Conservation (phyloP, 1,140 invertebrate species). For the Scaptomyza graminum region DNA sequence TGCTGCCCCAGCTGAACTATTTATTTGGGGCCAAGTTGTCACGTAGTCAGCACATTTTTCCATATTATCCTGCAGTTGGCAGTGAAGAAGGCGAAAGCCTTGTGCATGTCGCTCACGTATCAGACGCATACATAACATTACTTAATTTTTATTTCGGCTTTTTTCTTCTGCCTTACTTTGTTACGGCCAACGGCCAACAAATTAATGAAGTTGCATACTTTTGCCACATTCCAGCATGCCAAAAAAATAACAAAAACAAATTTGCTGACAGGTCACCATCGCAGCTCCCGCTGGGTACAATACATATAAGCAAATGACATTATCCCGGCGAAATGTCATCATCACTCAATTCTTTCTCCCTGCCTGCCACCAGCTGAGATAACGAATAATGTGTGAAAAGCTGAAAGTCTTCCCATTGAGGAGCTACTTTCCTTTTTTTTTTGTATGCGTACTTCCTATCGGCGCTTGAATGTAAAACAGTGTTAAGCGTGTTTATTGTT, state of each 20-base stretch:
- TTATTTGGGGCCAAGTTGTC: conserved; percentile 50
- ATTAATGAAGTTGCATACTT: conserved; percentile 65
- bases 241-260: conserved; percentile 11
- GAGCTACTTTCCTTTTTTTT: no score
- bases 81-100: conserved; percentile 6
- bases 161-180: conserved; percentile 21
- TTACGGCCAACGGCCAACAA: conserved; percentile 26
- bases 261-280: conserved; percentile 11
- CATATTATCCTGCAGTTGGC: conserved; percentile 56
- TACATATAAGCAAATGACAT: conserved; percentile 4
- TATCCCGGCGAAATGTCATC: conserved; percentile 30
- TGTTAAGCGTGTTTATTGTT: conserved; percentile 9
- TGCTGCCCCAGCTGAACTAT: conserved; percentile 29
- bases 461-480: conserved; percentile 1
- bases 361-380: not conserved
- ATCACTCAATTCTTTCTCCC: conserved; percentile 26
- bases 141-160: conserved; percentile 68
- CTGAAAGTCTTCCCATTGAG: not conserved
- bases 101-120: conserved; percentile 71
- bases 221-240: conserved; percentile 33
- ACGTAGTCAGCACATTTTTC: conserved; percentile 68
- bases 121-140: conserved; percentile 80
- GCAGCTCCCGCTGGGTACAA: conserved; percentile 20
- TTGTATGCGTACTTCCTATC: conserved; percentile 2
- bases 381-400: conserved; percentile 26